Evolutionary conservation across 2,113 vertebrate species (phyloP), one percentile per base, ranked within the genome.

Genomic region (Anoura caudifer): DNA sequence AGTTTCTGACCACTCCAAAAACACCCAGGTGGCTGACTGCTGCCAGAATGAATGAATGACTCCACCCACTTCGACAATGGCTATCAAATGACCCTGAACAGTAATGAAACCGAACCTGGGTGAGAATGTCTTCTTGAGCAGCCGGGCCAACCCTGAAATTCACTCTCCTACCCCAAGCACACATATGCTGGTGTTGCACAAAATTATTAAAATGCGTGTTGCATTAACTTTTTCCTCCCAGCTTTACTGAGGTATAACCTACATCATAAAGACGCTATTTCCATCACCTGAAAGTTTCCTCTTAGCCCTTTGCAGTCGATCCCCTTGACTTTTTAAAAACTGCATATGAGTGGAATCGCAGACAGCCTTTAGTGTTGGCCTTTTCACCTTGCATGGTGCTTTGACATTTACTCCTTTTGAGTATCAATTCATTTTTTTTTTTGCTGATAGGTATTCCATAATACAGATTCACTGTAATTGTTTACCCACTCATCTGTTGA

Each of bases 1-100:
- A n/a, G 72, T 94, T 95, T 92, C 79, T 80, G 43, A 45, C 56
- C 45, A 75, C 33, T 38, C 24, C 33, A 65, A 73, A 94, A 31
- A 31, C 11, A 80, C 7, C 52, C 41, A 79, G 85, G 76, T 22
- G 92, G 24, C 56, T 69, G 63, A 56, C 70, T 69, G 81, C 79
- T 70, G 38, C 75, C 7, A 77, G 75, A 69, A 52, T 24, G 70
- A 69, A 52, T 24, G 70, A 31, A 50, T 45, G 52, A 67, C 17
- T 56, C 75, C 36, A 16, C 65, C 47, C n/a, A 77, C 59, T 41
- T 52, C 38, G 31, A 20, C 50, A n/a, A 59, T 0, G 33, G 82
- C 33, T 22, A 15, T 69, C 56, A 6, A 0, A 22, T 16, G 65
- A 94, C 5, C 41, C 80, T 0, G 16, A 59, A 72, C 61, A 38